phyloP scores from a whole-genome alignment of 2,797 vertebrate species.

The Chlorospingus semifuscus region DNA sequence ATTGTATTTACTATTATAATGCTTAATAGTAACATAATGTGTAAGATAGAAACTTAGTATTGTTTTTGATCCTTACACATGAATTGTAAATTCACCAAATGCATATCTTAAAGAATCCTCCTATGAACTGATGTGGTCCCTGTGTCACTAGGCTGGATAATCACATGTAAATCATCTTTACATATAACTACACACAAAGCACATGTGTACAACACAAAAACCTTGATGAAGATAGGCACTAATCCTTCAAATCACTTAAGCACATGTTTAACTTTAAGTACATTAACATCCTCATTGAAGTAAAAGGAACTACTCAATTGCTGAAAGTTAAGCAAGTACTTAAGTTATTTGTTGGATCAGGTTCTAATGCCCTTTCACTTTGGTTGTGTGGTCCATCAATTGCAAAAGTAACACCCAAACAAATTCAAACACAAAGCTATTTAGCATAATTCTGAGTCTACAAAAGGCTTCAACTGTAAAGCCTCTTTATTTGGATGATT shows the following conservation, averaged over 20 bases:
- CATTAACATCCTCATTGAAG: not conserved
- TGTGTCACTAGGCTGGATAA: not conserved
- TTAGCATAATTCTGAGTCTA: not conserved
- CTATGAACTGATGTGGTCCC: not conserved
- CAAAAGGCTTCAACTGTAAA: not conserved
- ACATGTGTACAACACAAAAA: not conserved
- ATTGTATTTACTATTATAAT: not conserved
- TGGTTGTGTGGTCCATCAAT: not conserved
- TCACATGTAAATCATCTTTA: not conserved
- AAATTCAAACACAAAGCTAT: not conserved
- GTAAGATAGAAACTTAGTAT: not conserved
- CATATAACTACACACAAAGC: not conserved
- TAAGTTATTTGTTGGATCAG: constrained; percentile 12
- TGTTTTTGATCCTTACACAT: not conserved
- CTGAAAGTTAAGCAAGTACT: constrained; percentile 13
- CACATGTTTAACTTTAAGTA: constrained; percentile 42
- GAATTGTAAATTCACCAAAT: not conserved
- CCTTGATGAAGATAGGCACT: not conserved
- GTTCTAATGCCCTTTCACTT: constrained; percentile 39
- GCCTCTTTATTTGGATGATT: not conserved
- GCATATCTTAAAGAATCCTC: not conserved
- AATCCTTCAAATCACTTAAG: constrained; percentile 37
- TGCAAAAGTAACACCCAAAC: not conserved
- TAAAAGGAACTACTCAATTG: not conserved
- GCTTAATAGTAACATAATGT: not conserved